Conservation (phyloP, 2,888 invertebrate species). For the Microctonus aethiopoides region DNA sequence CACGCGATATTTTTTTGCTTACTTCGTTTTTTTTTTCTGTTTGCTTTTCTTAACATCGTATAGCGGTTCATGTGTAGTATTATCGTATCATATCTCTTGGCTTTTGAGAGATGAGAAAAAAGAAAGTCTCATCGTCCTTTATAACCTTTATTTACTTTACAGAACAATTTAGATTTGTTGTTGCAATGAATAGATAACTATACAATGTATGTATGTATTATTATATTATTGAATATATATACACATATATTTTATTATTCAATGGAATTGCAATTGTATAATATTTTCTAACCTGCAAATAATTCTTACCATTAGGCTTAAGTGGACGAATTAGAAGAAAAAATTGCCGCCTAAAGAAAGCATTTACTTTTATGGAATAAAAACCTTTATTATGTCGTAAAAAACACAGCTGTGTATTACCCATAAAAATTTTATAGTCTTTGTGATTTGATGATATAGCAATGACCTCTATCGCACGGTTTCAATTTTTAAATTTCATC, state of each 20-base stretch:
- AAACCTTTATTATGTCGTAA: neutral
- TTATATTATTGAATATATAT: neutral
- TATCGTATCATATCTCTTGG: neutral
- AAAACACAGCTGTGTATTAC: neutral
- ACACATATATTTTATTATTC: neutral
- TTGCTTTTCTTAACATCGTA: neutral
- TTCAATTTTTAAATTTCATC: neutral
- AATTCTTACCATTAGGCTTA: no score
- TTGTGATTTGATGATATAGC: neutral
- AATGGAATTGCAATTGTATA: neutral
- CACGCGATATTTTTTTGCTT: constrained; percentile 8
- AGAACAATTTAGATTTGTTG: no score
- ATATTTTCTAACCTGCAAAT: no score
- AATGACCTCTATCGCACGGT: neutral
- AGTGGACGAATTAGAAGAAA: neutral
- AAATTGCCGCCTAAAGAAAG: neutral
- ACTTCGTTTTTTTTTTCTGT: neutral
- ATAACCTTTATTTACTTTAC: neutral
- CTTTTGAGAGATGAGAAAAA: neutral
- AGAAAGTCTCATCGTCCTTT: neutral
- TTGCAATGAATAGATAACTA: no score
- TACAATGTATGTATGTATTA: neutral
- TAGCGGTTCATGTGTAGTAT: neutral
- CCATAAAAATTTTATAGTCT: neutral
- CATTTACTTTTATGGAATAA: neutral